Conservation (phyloP, 2,113 vertebrate species). For the Paralichthys olivaceus region DNA sequence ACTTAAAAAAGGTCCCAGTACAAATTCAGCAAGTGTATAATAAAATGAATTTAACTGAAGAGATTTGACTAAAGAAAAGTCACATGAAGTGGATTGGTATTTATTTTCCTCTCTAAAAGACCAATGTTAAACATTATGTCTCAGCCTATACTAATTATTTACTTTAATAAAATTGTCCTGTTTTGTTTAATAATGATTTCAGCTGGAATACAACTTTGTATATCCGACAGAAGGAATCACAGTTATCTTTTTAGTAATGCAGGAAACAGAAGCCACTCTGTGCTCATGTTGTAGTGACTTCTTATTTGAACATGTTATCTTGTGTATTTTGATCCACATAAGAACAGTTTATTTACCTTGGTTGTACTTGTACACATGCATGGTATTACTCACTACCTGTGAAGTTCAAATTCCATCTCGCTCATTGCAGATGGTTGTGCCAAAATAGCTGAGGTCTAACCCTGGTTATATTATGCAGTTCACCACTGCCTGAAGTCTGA, state of each 20-base stretch:
- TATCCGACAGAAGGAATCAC: background rate
- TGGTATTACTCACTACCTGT: background rate
- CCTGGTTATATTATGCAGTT: background rate
- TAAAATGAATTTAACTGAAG: background rate
- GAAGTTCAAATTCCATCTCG: slow-evolving; percentile 45
- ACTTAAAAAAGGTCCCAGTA: background rate
- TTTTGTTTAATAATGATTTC: background rate
- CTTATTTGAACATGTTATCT: background rate
- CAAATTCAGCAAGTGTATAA: background rate
- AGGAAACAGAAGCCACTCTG: background rate
- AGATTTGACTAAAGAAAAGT: background rate
- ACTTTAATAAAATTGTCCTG: background rate
- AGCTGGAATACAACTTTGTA: background rate
- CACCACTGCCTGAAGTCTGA: no score
- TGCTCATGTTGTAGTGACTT: background rate
- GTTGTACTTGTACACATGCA: slow-evolving; percentile 16
- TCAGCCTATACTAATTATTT: background rate
- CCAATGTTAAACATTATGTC: background rate
- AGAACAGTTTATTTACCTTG: slow-evolving; percentile 21
- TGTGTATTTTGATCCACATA: slow-evolving; percentile 20
- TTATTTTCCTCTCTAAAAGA: background rate
- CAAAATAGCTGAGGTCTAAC: background rate
- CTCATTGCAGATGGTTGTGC: background rate
- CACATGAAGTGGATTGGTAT: background rate
- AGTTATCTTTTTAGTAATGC: background rate